A percentile compares a stretch with the other conserved stretches of the same genome.
These are phyloP conservation scores for Leptoteleia sp. DNA, from an alignment of 1,140 invertebrate genomes.

Conservation along the genomic window DNA sequence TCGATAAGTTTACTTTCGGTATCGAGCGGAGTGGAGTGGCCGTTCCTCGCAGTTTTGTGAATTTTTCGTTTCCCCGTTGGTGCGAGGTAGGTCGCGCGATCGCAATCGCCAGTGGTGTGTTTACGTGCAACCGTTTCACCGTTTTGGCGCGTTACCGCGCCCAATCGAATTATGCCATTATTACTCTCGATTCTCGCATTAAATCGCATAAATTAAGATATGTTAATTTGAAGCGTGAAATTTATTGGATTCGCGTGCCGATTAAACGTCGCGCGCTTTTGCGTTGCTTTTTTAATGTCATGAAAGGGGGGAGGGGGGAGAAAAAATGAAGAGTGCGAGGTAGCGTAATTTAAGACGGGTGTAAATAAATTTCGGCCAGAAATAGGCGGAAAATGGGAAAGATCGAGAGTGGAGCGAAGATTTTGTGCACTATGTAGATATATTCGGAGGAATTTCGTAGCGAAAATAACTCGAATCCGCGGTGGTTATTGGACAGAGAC, in stretches of 20 bases:
- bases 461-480: constrained; percentile 77
- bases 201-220: too few species aligned
- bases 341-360: constrained; percentile 32
- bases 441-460: constrained; percentile 79
- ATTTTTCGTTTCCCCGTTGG: constrained; percentile 29
- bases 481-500: constrained; percentile 50
- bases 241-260: too few species aligned
- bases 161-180: too few species aligned
- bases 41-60: constrained; percentile 38
- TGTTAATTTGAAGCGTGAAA: too few species aligned
- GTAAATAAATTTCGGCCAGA: too few species aligned
- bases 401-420: constrained; percentile 69
- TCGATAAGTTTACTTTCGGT: constrained; percentile 56
- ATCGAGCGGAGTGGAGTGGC: constrained; percentile 58
- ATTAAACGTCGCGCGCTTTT: too few species aligned
- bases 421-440: constrained; percentile 78
- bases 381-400: constrained; percentile 65
- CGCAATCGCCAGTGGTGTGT: constrained; percentile 1
- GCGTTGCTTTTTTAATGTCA: too few species aligned
- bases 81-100: constrained; percentile 31
- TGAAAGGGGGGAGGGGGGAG: too few species aligned
- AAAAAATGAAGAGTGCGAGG: too few species aligned
- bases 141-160: too few species aligned
- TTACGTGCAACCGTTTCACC: too few species aligned
- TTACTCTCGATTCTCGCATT: too few species aligned